Evolutionary conservation across 2,888 invertebrate species (phyloP).

Genomic region (Tineola bisselliella): DNA sequence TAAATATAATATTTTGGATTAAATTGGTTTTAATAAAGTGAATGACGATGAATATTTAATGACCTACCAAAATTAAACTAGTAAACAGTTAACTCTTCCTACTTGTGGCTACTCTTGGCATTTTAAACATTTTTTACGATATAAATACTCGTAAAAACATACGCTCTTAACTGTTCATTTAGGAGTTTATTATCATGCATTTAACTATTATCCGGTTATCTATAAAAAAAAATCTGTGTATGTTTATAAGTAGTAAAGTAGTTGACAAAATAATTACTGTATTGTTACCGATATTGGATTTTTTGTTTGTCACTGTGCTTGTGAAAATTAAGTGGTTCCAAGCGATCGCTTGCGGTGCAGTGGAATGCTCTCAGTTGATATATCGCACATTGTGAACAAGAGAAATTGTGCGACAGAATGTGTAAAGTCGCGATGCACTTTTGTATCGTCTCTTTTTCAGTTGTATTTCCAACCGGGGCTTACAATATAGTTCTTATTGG

Average conservation of each 20-base stretch:
- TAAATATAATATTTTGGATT: too few relatives aligned
- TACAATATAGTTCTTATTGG: too few relatives aligned
- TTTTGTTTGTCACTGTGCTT: not conserved
- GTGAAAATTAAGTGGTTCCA: conserved; percentile 53
- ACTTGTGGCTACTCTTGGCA: not conserved
- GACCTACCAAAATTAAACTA: not conserved
- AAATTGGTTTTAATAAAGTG: not conserved
- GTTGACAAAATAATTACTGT: not conserved
- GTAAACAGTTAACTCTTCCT: not conserved
- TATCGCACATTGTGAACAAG: conserved; percentile 44
- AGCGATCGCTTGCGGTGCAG: conserved; percentile 49
- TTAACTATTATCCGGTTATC: not conserved
- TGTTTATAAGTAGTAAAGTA: not conserved
- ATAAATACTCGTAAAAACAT: not conserved
- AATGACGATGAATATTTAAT: not conserved
- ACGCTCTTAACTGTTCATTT: not conserved
- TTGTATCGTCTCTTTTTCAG: not conserved
- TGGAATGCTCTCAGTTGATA: conserved; percentile 36
- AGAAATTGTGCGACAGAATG: conserved; percentile 43
- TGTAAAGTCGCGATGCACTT: conserved; percentile 5
- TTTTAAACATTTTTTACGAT: not conserved
- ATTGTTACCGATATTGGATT: not conserved
- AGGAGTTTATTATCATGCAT: not conserved
- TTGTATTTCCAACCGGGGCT: not conserved
- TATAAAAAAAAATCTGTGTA: not conserved